phyloP scores from a whole-genome alignment of 2,113 vertebrate genomes.

The Clinocottus analis region DNA sequence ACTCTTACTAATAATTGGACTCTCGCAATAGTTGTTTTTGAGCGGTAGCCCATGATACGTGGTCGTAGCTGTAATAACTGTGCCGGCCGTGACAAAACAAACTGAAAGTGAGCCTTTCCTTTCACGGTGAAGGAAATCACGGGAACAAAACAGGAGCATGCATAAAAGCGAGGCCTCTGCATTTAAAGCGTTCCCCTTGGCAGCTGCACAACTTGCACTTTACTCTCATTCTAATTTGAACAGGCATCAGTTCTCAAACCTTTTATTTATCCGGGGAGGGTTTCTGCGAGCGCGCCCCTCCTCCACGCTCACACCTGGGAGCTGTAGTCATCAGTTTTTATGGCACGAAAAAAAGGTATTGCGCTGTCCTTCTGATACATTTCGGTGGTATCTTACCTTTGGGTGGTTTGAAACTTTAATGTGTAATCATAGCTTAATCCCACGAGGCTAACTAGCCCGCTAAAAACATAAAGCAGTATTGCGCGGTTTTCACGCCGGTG shows the following conservation, averaged over 20 bases:
- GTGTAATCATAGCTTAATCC: slow-evolving; percentile 63
- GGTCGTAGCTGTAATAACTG: background rate
- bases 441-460: slow-evolving; percentile 34
- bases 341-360: slow-evolving; percentile 52
- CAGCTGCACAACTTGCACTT: slow-evolving; percentile 23
- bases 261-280: slow-evolving; percentile 64
- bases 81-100: background rate
- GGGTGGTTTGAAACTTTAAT: slow-evolving; percentile 73
- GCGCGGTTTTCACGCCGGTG: slow-evolving; percentile 54
- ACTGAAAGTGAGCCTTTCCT: background rate
- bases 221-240: slow-evolving; percentile 53
- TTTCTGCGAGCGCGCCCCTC: slow-evolving; percentile 47
- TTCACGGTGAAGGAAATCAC: background rate
- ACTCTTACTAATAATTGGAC: background rate
- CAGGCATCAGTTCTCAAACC: slow-evolving; percentile 50
- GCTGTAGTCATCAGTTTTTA: slow-evolving; percentile 74
- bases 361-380: slow-evolving; percentile 49
- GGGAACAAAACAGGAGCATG: slow-evolving; percentile 1
- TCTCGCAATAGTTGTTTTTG: background rate
- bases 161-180: background rate
- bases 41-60: background rate
- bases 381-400: slow-evolving; percentile 62
- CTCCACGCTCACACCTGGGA: slow-evolving; percentile 62
- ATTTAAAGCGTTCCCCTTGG: slow-evolving; percentile 22
- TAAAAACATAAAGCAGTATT: slow-evolving; percentile 69